Evolutionary conservation across 2,113 vertebrate species (phyloP).

Genomic region (Canis aureus): DNA sequence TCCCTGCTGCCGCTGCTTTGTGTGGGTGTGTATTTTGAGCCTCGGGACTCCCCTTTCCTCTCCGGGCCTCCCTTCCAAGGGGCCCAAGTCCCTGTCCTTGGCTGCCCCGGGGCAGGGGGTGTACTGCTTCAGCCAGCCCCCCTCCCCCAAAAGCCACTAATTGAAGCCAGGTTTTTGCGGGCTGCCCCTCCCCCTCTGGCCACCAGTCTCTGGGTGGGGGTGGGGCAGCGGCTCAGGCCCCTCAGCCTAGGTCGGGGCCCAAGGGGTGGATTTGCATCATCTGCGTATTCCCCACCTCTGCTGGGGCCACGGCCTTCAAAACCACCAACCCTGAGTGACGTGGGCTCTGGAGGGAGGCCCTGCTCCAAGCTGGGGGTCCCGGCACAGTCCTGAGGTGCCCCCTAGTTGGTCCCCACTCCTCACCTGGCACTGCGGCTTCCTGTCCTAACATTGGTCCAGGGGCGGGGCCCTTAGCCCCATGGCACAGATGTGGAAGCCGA

Average conservation of each 20-base stretch:
- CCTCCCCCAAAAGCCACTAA: constrained; percentile 63
- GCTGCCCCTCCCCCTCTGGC: constrained; percentile 29
- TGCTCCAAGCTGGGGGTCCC: neutral
- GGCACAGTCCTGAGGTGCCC: fast-evolving
- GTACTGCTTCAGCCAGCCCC: neutral
- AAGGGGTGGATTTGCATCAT: neutral
- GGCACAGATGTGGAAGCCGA: neutral
- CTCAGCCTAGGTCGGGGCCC: neutral
- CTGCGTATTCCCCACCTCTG: no score
- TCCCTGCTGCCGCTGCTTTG: neutral
- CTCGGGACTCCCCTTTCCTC: neutral
- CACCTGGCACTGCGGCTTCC: neutral
- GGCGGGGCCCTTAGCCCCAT: neutral
- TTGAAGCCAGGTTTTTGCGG: constrained; percentile 75
- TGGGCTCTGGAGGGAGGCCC: neutral
- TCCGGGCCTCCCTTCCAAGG: neutral
- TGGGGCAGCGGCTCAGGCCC: neutral
- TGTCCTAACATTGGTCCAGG: neutral
- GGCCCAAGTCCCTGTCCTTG: neutral
- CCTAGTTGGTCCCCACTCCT: fast-evolving
- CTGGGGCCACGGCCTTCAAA: neutral
- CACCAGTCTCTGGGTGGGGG: neutral
- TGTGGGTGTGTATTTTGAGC: neutral
- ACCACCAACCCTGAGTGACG: neutral
- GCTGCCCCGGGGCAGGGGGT: neutral